phyloP scores from a whole-genome alignment of 2,888 invertebrate genomes.

The Eupithecia pulchellata region DNA sequence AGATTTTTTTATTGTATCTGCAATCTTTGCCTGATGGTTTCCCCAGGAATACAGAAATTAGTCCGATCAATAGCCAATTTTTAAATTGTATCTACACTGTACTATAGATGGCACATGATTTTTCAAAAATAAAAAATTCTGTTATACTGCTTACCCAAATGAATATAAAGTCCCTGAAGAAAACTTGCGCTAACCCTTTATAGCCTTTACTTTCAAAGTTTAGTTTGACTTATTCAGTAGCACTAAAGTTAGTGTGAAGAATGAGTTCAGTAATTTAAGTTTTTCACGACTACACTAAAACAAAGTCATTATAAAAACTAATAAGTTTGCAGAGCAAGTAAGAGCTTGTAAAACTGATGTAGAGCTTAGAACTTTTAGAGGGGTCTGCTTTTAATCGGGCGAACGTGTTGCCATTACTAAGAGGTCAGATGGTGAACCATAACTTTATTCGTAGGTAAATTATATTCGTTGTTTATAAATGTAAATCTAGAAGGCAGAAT shows the following conservation, averaged over 20 bases:
- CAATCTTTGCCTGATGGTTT: no score
- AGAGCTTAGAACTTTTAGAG: constrained; percentile 35
- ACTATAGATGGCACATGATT: no score
- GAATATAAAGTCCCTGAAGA: constrained; percentile 11
- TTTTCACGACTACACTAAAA: constrained; percentile 52
- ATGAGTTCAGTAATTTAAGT: constrained; percentile 54
- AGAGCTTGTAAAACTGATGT: constrained; percentile 55
- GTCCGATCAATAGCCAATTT: no score
- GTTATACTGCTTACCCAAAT: neutral
- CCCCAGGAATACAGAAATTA: no score
- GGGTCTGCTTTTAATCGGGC: constrained; percentile 12
- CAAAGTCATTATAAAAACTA: constrained; percentile 58
- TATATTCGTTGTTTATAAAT: neutral
- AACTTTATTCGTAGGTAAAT: neutral
- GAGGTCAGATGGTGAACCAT: neutral
- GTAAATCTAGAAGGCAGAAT: no score
- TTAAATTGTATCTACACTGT: no score
- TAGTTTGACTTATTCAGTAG: constrained; percentile 37
- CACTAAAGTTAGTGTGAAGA: constrained; percentile 56
- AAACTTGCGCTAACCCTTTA: constrained; percentile 19
- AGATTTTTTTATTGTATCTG: no score
- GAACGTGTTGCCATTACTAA: constrained; percentile 15
- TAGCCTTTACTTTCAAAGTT: constrained; percentile 25
- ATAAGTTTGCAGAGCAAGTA: constrained; percentile 61
- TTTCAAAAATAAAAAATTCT: no score